Conservation (phyloP, 2,797 vertebrate species). For the Myotis vivesi region DNA sequence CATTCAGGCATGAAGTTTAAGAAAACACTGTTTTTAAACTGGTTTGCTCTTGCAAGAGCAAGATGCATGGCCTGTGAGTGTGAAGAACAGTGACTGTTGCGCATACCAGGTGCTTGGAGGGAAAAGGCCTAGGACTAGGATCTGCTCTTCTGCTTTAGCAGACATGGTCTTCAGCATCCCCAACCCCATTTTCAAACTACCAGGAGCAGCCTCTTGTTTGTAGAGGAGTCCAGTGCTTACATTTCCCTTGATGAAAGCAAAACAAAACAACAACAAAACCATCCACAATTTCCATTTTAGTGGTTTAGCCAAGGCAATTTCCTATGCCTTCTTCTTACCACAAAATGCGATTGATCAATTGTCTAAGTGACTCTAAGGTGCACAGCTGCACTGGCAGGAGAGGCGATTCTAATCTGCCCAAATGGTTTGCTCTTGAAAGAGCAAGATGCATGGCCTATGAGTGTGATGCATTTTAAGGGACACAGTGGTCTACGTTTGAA, state of each 20-base stretch:
- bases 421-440: background rate
- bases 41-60: no score
- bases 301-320: background rate
- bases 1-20: background rate
- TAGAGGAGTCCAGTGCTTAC: background rate
- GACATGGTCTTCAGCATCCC: background rate
- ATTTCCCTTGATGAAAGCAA: background rate
- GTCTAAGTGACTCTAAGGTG: no score
- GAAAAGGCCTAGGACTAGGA: background rate
- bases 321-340: background rate
- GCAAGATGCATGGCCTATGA: background rate
- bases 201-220: background rate
- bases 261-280: background rate
- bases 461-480: background rate
- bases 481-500: background rate
- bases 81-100: background rate
- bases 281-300: background rate
- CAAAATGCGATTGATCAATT: background rate
- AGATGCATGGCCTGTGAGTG: no score
- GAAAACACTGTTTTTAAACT: no score
- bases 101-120: accelerated
- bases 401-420: background rate
- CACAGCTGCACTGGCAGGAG: background rate
- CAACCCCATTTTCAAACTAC: background rate
- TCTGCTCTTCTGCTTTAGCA: background rate